A percentile compares a stretch with the other conserved stretches of the same genome.
phyloP scores from a whole-genome alignment of 2,797 vertebrate genomes.

The Nannoperca obscura region DNA sequence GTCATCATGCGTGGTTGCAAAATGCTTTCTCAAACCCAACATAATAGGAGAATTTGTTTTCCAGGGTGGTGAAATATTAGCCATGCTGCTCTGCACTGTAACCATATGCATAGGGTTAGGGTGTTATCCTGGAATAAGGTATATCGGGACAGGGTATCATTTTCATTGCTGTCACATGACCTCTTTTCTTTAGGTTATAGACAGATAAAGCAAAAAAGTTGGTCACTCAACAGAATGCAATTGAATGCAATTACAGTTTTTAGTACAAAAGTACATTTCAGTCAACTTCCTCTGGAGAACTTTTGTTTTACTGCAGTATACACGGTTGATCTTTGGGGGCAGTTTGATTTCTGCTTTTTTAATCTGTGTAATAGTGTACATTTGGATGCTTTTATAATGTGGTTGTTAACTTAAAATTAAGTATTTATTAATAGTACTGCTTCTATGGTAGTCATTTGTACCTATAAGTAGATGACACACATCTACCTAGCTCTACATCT shows the following conservation, averaged over 20 bases:
- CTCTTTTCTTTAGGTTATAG: background rate
- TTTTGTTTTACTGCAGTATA: background rate
- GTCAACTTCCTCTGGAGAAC: background rate
- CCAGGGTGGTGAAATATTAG: background rate
- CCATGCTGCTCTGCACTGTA: background rate
- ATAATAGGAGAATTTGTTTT: conserved; percentile 23
- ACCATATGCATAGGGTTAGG: background rate
- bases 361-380: background rate
- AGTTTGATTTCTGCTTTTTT: background rate
- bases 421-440: background rate
- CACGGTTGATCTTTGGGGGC: background rate
- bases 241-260: conserved; percentile 6
- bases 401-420: background rate
- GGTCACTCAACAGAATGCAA: background rate
- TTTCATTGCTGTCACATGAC: background rate
- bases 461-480: background rate
- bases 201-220: conserved; percentile 12
- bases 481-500: conserved; percentile 1
- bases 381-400: background rate
- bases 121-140: background rate
- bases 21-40: conserved; percentile 28
- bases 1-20: conserved; percentile 18
- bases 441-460: background rate
- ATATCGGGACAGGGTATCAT: background rate
- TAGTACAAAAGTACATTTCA: background rate